Conservation (phyloP, 2,888 invertebrate species). For the Coronaproctus castanopsis region DNA sequence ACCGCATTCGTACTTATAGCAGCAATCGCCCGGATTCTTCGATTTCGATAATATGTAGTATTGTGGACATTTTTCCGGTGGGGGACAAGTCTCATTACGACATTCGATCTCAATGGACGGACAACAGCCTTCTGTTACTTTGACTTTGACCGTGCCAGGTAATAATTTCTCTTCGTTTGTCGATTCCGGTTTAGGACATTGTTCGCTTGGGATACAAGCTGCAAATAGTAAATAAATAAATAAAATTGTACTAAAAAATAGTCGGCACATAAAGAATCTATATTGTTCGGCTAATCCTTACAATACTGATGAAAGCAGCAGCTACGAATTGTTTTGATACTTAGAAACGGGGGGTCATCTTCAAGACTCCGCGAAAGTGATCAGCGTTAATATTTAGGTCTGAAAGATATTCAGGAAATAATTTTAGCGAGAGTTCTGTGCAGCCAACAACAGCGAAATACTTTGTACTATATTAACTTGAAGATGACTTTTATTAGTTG, state of each 20-base stretch:
- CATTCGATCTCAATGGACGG: conserved; percentile 40
- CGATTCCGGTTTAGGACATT: conserved; percentile 37
- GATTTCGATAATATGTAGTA: conserved; percentile 32
- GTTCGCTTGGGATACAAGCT: conserved; percentile 52
- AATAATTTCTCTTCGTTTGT: conserved; percentile 31
- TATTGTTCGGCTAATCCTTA: too few relatives aligned
- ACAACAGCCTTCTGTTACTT: conserved; percentile 50
- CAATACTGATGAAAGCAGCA: background rate
- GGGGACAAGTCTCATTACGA: conserved; percentile 32
- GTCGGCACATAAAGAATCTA: background rate
- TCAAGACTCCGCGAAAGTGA: too few relatives aligned
- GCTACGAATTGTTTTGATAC: conserved; percentile 6
- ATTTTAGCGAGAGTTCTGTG: too few relatives aligned
- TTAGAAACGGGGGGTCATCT: too few relatives aligned
- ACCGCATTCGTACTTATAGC: conserved; percentile 46
- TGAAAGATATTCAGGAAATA: too few relatives aligned
- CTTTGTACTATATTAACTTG: too few relatives aligned
- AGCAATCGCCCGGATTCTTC: conserved; percentile 34
- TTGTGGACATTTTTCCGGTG: conserved; percentile 35
- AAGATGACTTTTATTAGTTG: too few relatives aligned
- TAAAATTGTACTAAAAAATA: background rate
- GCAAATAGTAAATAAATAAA: conserved; percentile 2
- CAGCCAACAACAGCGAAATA: too few relatives aligned
- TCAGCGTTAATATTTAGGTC: too few relatives aligned
- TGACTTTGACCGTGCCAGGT: conserved; percentile 38